Base-by-base conservation (phyloP, 2,797 vertebrate species). In the Numenius phaeopus region DNA sequence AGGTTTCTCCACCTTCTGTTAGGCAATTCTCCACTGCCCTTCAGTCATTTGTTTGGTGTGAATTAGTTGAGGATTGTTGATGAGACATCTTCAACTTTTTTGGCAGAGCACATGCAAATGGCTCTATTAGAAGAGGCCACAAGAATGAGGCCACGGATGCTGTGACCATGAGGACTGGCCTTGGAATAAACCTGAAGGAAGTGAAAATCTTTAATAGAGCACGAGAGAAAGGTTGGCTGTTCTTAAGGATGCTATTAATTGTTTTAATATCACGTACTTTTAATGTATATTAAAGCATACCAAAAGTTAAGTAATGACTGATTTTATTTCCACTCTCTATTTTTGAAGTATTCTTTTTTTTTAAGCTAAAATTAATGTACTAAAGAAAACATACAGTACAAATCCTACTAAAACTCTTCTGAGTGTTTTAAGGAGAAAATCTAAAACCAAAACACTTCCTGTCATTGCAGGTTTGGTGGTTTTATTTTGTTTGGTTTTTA, bases 161-260 rank as follows among this genome's bases (percentile, higher is more conserved):
- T 4, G 97, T 99, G 94, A 99, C 99, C 87, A 99, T 99, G 99
- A 99, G 99, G 98, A 99, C 99, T 44, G 99, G 99, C 79, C 98
- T 99, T 52, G 99, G 99, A 73, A 99, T 99, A 96, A 99, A 99
- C 98, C 98, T 99, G 97, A 99, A 99, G 98, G 99, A 99, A 94
- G 99, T 99, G 95, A 99, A 99, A 77, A 97, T 99, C 97, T 99
- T 99, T 98, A 99, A 99, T 93, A 98, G 98, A 99, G 99, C 98
- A 97, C 99, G 99, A 98, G 99, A 99, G 98, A 99, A 99, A 99
- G 99, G 99, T 99, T 98, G 96, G 97, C 97, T 98, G 95, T 92
- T 96, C 90, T 96, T 98, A 96, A 97, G 95, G 95, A 83, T 92
- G 69, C 94, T 96, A 96, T 96, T 94, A 65, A 96, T 95, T 97